Conservation (phyloP, 2,113 vertebrate species). For the Catagonus wagneri region DNA sequence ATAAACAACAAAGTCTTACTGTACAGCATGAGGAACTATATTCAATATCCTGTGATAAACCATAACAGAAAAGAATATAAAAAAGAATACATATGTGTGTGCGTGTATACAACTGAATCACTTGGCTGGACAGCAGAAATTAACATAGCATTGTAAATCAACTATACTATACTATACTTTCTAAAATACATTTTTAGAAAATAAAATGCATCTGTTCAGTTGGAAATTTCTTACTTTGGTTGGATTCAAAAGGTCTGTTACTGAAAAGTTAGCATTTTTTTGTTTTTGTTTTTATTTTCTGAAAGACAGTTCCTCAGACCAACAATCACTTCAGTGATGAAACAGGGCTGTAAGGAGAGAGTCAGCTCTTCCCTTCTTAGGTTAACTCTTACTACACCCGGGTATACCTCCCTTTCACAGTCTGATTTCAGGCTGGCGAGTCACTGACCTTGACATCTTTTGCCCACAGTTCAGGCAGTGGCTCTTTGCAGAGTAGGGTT, state of each 20-base stretch:
- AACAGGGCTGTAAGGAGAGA: not conserved
- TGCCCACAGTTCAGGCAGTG: not conserved
- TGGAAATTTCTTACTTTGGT: not conserved
- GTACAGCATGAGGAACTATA: no score
- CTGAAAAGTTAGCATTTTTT: not conserved
- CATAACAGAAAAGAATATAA: no score
- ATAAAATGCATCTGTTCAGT: not conserved
- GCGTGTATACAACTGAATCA: no score
- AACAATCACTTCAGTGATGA: not conserved
- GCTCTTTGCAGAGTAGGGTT: not conserved
- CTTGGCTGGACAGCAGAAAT: no score
- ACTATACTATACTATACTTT: no score
- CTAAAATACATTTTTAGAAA: no score
- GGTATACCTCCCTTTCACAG: not conserved
- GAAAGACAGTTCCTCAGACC: not conserved
- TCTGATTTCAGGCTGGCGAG: not conserved
- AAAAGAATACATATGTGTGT: no score
- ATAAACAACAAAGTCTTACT: no score
- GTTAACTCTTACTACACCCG: not conserved
- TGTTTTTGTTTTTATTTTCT: not conserved
- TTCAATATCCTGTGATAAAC: no score
- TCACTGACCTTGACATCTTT: not conserved
- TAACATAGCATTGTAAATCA: no score
- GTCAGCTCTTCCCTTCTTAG: no score
- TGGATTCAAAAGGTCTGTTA: not conserved